Evolutionary conservation across 2,797 vertebrate genomes (phyloP), one percentile per base, ranked within the genome.

Genomic region (Sebastes cheni): DNA sequence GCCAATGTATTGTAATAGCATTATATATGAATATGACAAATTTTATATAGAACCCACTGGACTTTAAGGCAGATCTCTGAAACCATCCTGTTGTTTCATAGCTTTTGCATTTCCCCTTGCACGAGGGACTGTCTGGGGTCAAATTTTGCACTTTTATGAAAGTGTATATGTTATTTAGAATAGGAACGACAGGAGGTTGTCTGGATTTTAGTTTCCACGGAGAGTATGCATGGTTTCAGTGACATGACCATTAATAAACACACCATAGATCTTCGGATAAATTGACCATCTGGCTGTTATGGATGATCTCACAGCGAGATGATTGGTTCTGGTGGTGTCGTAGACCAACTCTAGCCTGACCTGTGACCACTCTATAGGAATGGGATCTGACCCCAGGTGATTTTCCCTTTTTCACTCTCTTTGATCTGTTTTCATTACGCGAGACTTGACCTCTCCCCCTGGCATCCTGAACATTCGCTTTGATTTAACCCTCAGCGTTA

Each of bases 341-440:
- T 12, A 39, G 75, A 73, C 71, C 11, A 27, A 39, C 42, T 58
- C 68, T 39, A 14, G 39, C 62, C 23, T 80, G 77, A 75, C 77
- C 76, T 81, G 34, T 80, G 72, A 83, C 67, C 50, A 8, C 62
- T 56, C n/a, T 6, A 27, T 27, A 73, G 82, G 13, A 69, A 72
- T 52, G 22, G 29, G 60, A 55, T 69, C 68, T 79, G 75, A 86
- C 81, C 80, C 79, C 58, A 69, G 56, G n/a, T 79, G 61, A 71
- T 54, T 78, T 52, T n/a, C 8, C 34, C 22, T 20, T 75, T 75
- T 61, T 22, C 6, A 74, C 68, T 46, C 14, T 22, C 67, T 89
- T 84, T 88, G 66, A 86, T 84, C 30, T 20, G 16, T 75, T 85
- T 79, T 88, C 29, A 54, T 86, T 62, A 54, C 2, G 7, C 20